phyloP scores from a whole-genome alignment of 2,888 invertebrate species.

The Torymus texanus region DNA sequence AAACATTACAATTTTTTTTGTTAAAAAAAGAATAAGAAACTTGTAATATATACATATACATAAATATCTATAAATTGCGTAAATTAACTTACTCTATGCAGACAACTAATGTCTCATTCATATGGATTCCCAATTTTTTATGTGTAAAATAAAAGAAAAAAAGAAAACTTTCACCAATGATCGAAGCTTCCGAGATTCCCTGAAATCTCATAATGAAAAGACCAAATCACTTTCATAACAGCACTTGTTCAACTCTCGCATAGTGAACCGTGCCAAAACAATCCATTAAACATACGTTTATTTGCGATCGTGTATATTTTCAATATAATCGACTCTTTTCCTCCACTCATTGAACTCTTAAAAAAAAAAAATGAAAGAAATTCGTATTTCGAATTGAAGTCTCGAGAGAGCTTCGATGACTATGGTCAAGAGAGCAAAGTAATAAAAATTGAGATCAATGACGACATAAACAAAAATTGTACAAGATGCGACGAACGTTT shows the following conservation, averaged over 20 bases:
- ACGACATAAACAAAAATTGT: conserved; percentile 56
- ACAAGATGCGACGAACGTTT: conserved; percentile 66
- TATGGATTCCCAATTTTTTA: conserved; percentile 53
- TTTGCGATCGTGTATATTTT: conserved; percentile 47
- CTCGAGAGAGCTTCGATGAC: conserved; percentile 36
- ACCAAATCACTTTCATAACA: conserved; percentile 50
- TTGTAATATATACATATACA: conserved; percentile 65
- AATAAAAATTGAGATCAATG: conserved; percentile 40
- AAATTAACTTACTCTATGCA: conserved; percentile 62
- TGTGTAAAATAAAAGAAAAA: conserved; percentile 50
- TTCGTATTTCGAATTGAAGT: conserved; percentile 37
- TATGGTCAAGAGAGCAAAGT: conserved; percentile 38
- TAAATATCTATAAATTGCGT: conserved; percentile 60
- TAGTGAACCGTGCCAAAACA: conserved; percentile 56
- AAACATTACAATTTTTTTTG: conserved; percentile 51
- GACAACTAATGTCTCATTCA: conserved; percentile 39
- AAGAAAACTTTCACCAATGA: conserved; percentile 41
- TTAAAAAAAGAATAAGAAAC: conserved; percentile 58
- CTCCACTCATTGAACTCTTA: background rate
- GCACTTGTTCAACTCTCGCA: conserved; percentile 49
- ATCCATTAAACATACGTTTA: conserved; percentile 8
- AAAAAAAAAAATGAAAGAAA: conserved; percentile 8
- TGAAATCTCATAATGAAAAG: conserved; percentile 34
- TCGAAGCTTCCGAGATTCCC: conserved; percentile 50
- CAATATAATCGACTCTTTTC: conserved; percentile 22